Base-by-base conservation (phyloP, 1,140 invertebrate genomes). In the Portunus trituberculatus region DNA sequence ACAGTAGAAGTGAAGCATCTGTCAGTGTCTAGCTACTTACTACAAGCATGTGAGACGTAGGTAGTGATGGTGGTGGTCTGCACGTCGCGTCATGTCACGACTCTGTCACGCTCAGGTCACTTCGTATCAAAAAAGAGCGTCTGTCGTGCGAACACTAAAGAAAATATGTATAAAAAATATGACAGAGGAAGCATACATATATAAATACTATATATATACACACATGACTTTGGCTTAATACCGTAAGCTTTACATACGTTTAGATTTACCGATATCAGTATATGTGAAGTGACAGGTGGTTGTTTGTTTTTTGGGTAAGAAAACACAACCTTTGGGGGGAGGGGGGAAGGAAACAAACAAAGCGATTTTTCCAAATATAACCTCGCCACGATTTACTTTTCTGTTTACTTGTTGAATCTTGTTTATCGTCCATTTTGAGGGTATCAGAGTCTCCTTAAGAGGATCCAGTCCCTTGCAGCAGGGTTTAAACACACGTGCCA, bases 171-270 rank as follows among this genome's bases (percentile, higher is more conserved):
- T 76, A 76, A n/a, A 76, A 20, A 59, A 59, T 12, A 59, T 59
- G 52, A 59, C 16, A 59, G 39, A 39, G 39, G 39, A 39, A 39
- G 39, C 67, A 76, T n/a, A 76, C n/a, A 12, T 76, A 76, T 76
- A 76, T 76, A n/a, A 7, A 76, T 76, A 76, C 20, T 76, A 76
- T 76, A 76, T 7, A 76, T 76, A 76, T n/a, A 76, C 67, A 76
- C 67, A 76, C n/a, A 76, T 76, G 67, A 76, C 20, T 76, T 76
- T 76, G 67, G 67, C 67, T 76, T 76, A 76, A n/a, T 76, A 76
- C 25, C 20, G 67, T 76, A 76, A 76, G 67, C 67, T 76, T 76
- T 76, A 76, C 20, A 76, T n/a, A 76, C 6, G 67, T 76, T 76
- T 76, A 76, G 67, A n/a, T 25, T 76, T 76, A 76, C 20, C 25